Evolutionary conservation across 2,888 invertebrate species (phyloP).

Genomic region (Dichetophora obliterata): DNA sequence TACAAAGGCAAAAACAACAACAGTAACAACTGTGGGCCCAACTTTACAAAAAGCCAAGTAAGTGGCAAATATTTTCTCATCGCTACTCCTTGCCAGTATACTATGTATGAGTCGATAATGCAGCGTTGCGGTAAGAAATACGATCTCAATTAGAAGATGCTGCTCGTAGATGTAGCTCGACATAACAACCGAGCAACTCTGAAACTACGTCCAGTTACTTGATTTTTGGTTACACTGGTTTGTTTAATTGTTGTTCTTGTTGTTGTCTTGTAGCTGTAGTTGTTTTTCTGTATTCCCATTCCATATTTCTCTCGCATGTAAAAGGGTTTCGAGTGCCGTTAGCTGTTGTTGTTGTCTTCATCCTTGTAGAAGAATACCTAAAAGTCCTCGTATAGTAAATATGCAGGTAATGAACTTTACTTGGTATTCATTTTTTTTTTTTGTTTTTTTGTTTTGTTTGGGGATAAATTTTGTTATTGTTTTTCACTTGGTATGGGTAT

Average conservation of each 20-base stretch:
- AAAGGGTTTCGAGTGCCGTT: no score
- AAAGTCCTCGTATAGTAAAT: no score
- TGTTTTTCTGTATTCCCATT: no score
- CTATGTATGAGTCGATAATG: slow-evolving; percentile 12
- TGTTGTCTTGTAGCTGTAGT: not conserved
- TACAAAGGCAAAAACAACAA: not conserved
- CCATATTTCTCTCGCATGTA: no score
- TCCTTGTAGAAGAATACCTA: no score
- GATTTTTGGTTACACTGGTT: not conserved
- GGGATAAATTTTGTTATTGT: not conserved
- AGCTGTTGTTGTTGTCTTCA: no score
- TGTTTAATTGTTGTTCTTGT: not conserved
- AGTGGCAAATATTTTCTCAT: not conserved
- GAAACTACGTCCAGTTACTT: not conserved
- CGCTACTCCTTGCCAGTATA: not conserved
- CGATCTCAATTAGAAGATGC: slow-evolving; percentile 34
- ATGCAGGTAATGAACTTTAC: no score
- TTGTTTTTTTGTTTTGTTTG: not conserved
- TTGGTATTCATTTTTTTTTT: no score
- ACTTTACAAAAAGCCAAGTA: not conserved
- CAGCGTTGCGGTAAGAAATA: slow-evolving; percentile 5
- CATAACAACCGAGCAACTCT: not conserved
- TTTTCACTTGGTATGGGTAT: no score
- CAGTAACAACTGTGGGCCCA: not conserved
- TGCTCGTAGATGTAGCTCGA: not conserved